Evolutionary conservation across 1,140 invertebrate genomes (phyloP).

Genomic region (Drosophila rhopaloa): DNA sequence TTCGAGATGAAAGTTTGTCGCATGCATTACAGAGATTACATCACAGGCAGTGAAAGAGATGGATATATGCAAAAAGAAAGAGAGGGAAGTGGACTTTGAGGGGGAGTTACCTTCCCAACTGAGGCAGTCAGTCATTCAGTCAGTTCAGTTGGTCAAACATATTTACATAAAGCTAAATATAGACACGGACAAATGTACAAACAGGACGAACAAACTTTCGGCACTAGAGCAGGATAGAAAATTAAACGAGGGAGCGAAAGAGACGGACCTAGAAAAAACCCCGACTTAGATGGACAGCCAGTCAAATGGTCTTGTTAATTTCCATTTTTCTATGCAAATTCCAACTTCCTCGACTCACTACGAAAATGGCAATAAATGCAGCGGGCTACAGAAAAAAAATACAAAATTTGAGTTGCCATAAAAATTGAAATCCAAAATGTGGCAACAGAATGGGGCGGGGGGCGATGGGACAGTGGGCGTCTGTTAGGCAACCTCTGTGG

Average conservation of each 20-base stretch:
- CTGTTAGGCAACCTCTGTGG: constrained; percentile 73
- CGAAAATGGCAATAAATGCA: constrained; percentile 70
- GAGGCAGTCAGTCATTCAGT: constrained; percentile 79
- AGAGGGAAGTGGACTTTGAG: background rate
- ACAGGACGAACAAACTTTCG: constrained; percentile 45
- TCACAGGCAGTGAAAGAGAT: constrained; percentile 39
- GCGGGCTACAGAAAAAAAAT: constrained; percentile 3
- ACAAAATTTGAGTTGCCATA: constrained; percentile 80
- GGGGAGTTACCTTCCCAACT: constrained; percentile 50
- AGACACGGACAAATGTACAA: constrained; percentile 66
- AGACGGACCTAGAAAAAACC: constrained; percentile 3
- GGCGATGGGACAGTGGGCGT: constrained; percentile 56
- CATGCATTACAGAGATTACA: constrained; percentile 78
- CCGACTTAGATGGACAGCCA: constrained; percentile 61
- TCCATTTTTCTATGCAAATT: constrained; percentile 84
- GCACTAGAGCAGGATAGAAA: constrained; percentile 23
- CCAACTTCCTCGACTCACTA: constrained; percentile 72
- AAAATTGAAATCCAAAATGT: constrained; percentile 79
- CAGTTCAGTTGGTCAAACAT: constrained; percentile 81
- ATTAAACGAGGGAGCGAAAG: background rate
- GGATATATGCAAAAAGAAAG: background rate
- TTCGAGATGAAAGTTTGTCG: constrained; percentile 78
- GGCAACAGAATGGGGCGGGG: constrained; percentile 9
- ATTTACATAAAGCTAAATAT: constrained; percentile 73
- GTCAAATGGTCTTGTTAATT: constrained; percentile 83